A percentile compares a stretch with the other conserved stretches of the same genome.
Conservation (phyloP, 2,797 vertebrate species). For the Cyprinodon diabolis region DNA sequence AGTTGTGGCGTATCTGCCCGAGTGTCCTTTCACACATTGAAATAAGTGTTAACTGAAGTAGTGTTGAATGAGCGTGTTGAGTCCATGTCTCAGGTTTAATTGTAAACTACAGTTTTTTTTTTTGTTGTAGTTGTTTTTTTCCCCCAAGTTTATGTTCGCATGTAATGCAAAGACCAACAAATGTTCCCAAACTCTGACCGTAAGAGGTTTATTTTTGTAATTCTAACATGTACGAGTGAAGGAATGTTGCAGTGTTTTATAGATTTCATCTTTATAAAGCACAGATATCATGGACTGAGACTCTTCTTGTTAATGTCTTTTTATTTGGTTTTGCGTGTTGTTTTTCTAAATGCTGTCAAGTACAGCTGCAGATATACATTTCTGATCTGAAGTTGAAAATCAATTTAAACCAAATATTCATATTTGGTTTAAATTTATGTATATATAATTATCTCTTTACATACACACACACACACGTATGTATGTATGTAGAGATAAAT, state of each 20-base stretch:
- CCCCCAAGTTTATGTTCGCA: not conserved
- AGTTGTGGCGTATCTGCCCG: slow-evolving; percentile 20
- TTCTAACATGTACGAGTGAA: slow-evolving; percentile 5
- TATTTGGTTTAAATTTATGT: not conserved
- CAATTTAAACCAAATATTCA: too few relatives aligned
- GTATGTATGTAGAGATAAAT: not conserved
- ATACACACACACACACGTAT: too few relatives aligned
- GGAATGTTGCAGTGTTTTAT: not conserved
- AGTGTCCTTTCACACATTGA: slow-evolving; percentile 10
- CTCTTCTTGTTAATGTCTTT: not conserved
- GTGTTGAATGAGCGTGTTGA: slow-evolving; percentile 15
- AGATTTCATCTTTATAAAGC: slow-evolving; percentile 8
- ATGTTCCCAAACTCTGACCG: slow-evolving; percentile 13
- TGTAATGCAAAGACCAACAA: slow-evolving; percentile 19
- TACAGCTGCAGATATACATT: not conserved
- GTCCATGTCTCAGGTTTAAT: not conserved
- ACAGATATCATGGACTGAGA: slow-evolving; percentile 2
- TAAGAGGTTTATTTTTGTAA: slow-evolving; percentile 7
- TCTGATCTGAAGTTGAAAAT: not conserved
- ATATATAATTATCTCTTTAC: too few relatives aligned
- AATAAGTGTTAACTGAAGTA: slow-evolving; percentile 2
- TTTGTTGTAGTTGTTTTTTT: slow-evolving; percentile 2
- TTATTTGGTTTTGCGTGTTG: not conserved
- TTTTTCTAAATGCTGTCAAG: not conserved
- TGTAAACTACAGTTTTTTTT: not conserved